phyloP scores from a whole-genome alignment of 2,113 vertebrate genomes.

The Melanostigma gelatinosum region DNA sequence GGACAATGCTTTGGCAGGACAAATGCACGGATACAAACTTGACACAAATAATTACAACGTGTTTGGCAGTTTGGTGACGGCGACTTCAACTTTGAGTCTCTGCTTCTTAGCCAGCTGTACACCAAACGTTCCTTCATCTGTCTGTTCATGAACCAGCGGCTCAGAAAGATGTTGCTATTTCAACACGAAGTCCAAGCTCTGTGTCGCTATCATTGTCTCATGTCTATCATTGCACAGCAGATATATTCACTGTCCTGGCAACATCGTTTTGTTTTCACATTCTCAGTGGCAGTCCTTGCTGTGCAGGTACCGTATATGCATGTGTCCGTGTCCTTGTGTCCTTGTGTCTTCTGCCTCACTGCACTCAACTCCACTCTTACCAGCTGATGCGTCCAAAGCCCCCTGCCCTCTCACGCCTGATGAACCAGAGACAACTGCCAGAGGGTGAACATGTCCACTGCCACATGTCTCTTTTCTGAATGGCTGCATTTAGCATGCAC shows the following conservation, averaged over 20 bases:
- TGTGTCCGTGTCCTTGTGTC: conserved; percentile 39
- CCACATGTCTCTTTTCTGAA: conserved; percentile 57
- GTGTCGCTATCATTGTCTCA: conserved; percentile 30
- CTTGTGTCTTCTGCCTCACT: conserved; percentile 53
- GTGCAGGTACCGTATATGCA: conserved; percentile 32
- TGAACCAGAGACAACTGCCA: conserved; percentile 73
- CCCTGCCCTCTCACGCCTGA: conserved; percentile 53
- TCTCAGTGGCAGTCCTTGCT: conserved; percentile 33
- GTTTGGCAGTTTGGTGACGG: conserved; percentile 3
- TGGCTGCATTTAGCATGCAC: conserved; percentile 69
- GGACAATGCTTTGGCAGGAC: not conserved
- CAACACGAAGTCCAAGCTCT: conserved; percentile 64
- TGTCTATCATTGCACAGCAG: conserved; percentile 20
- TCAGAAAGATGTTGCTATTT: conserved; percentile 57
- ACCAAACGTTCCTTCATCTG: conserved; percentile 18
- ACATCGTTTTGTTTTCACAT: conserved; percentile 42
- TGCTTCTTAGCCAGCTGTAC: conserved; percentile 1
- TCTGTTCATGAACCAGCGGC: conserved; percentile 41
- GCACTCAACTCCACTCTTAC: conserved; percentile 35
- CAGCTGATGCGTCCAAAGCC: conserved; percentile 52
- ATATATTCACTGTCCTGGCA: conserved; percentile 23
- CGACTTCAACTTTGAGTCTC: conserved; percentile 19
- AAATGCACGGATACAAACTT: not conserved
- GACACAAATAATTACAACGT: not conserved
- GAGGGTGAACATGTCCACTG: conserved; percentile 73